Base-by-base conservation (phyloP, 2,888 invertebrate species). In the Polydesmus complanatus region DNA sequence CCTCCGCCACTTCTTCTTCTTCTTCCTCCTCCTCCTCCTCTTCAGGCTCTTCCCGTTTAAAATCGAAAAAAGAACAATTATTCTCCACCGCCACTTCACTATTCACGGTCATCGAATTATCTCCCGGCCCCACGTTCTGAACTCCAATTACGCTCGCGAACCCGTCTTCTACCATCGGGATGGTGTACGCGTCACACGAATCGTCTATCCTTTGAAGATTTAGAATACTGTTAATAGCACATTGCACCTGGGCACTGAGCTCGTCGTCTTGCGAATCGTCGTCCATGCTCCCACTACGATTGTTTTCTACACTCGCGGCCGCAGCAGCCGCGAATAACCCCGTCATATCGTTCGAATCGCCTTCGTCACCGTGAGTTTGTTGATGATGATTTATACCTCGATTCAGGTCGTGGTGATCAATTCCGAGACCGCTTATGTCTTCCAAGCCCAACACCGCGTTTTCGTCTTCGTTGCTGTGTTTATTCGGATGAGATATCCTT, bases 211-310 rank as follows among this genome's bases (percentile, higher is more conserved):
- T 54, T 58, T 64, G 84, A 67, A 85, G 75, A 73, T 85, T 85
- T 64, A 86, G 75, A 69, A 86, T 86, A 70, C 85, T 85, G 72
- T 86, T 85, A 68, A 86, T 86, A 65, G 86, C 86, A 70, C 83
- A 85, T 72, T 86, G 85, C 64, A 87, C 86, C 73, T 87, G 85
- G 27, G 84, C 83, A 66, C 83, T 84, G 61, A 57, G 60, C 27
- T 57, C 64, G 37, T 61, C 60, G n/a, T 62, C 57, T 14, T 47
- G 61, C 8, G 58, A 51, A 23, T 51, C 56, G 37, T 53, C 37
- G 14, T 37, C 37, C 5, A 37, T 14, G 37, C 37, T 37, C 5
- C 37, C 37, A 37, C 5, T 37, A 14, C 37, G 37, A 37, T 37
- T 37, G 37, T 37, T 37, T 37, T 37, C 37, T 37, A 37, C 37